phyloP scores from a whole-genome alignment of 2,113 vertebrate species.

The Argyrosomus japonicus region DNA sequence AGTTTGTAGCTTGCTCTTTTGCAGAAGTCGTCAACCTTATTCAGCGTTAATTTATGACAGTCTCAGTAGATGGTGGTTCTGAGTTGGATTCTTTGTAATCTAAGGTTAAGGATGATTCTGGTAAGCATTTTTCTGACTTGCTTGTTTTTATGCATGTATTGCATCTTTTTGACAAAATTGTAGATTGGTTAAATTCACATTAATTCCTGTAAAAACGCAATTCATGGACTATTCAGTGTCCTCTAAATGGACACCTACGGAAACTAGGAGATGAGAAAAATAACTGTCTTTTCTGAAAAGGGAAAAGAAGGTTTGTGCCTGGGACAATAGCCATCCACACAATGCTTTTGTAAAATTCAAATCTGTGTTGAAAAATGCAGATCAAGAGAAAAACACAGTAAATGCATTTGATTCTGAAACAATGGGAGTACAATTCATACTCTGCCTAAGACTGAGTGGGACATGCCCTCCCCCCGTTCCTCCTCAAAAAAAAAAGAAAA shows the following conservation, averaged over 20 bases:
- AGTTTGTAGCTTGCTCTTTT: too few relatives aligned
- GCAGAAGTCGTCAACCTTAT: neutral
- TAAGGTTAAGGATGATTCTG: neutral
- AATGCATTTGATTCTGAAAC: slow-evolving; percentile 31
- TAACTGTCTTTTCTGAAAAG: slow-evolving; percentile 2
- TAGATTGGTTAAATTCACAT: neutral
- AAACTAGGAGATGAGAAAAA: slow-evolving; percentile 1
- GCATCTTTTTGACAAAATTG: neutral
- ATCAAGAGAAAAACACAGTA: slow-evolving; percentile 31
- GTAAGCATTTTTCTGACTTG: neutral
- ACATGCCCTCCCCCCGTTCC: slow-evolving; percentile 2
- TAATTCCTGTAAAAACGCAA: neutral
- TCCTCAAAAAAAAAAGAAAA: neutral
- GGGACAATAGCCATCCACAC: slow-evolving; percentile 4
- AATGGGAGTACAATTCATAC: slow-evolving; percentile 33
- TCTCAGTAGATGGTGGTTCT: neutral
- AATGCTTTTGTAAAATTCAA: slow-evolving; percentile 37
- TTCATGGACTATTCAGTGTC: slow-evolving; percentile 9
- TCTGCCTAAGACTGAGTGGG: slow-evolving; percentile 35
- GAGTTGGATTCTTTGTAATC: slow-evolving; percentile 1
- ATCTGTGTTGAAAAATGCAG: slow-evolving; percentile 2
- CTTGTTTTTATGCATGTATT: neutral
- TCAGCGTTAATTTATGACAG: neutral
- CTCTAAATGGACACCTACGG: neutral
- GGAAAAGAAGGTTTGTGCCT: slow-evolving; percentile 12